Evolutionary conservation across 2,113 vertebrate genomes (phyloP), one percentile per base, ranked within the genome.

Genomic region (Tauraco erythrolophus): DNA sequence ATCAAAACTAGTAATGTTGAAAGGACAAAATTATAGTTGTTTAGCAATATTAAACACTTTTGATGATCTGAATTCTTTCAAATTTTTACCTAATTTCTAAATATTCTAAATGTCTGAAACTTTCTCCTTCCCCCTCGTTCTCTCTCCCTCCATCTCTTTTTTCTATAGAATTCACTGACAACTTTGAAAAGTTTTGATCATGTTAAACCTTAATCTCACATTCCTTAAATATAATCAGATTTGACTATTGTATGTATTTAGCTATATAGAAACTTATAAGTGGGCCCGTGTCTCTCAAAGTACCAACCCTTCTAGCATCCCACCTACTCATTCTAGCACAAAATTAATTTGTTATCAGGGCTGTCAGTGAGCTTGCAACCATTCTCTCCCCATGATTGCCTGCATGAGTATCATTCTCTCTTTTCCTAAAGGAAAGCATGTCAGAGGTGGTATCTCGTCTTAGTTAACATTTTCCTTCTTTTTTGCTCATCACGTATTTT

Each of bases 211-310:
- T 74, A 80, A 56, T 81, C 17, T 96, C 30, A 25, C 7, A 31
- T 74, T 56, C 16, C 23, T 89, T 60, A 91, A 48, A 83, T 21
- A 62, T 70, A 80, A 62, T 28, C 6, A 66, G 11, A 35, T 83
- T 46, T 46, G 3, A 51, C 41, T 70, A 57, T 61, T 96, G 3
- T 69, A 14, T 72, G 4, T 50, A 85, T 89, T 83, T 27, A 68
- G 7, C 6, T 89, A 19, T 50, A 50, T 14, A 58, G 24, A 84
- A 91, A 82, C 23, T 72, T 65, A 7, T 18, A 57, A 84, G 33
- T 45, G 14, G 1, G 3, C 3, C 31, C 5, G 30, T 1, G 1
- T 30, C 11, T 71, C n/a, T 83, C 58, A 51, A 30, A 57, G 18
- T 48, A 69, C 11, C 48, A 90, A 5, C 4, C 10, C 9, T 54